Conservation (phyloP, 2,113 vertebrate species). For the Callithrix jacchus region DNA sequence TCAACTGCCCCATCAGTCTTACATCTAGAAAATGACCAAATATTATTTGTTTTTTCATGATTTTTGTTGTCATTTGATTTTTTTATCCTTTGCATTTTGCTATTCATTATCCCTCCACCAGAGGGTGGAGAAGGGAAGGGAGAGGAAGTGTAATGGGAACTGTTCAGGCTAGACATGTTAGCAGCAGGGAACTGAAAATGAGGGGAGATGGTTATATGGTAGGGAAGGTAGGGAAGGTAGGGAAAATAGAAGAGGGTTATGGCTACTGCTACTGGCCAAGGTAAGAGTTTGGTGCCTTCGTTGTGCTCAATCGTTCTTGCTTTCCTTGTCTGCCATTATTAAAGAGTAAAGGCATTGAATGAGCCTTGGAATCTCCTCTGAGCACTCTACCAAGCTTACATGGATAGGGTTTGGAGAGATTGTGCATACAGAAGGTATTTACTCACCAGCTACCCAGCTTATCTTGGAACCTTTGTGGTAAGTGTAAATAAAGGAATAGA, state of each 20-base stretch:
- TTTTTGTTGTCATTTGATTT: neutral
- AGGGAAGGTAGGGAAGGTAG: neutral
- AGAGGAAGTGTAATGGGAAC: neutral
- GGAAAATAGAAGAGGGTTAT: neutral
- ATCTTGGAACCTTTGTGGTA: neutral
- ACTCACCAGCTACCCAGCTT: neutral
- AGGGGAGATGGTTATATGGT: neutral
- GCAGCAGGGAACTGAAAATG: neutral
- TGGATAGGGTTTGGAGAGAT: neutral
- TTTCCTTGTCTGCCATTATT: neutral
- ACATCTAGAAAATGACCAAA: slow-evolving; percentile 9
- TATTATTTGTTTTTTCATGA: neutral
- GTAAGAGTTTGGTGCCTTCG: neutral
- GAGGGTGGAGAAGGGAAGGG: slow-evolving; percentile 70
- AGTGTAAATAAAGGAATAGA: neutral
- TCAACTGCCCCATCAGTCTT: neutral
- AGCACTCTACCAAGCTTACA: neutral
- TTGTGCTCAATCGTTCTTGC: neutral
- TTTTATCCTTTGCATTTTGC: slow-evolving; percentile 39
- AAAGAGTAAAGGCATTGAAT: neutral
- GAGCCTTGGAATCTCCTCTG: neutral
- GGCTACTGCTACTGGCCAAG: neutral
- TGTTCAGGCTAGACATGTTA: neutral
- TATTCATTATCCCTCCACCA: slow-evolving; percentile 74
- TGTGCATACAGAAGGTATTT: neutral